Evolutionary conservation across 1,140 invertebrate species (phyloP).

Genomic region (Cyphomyrmex costatus): DNA sequence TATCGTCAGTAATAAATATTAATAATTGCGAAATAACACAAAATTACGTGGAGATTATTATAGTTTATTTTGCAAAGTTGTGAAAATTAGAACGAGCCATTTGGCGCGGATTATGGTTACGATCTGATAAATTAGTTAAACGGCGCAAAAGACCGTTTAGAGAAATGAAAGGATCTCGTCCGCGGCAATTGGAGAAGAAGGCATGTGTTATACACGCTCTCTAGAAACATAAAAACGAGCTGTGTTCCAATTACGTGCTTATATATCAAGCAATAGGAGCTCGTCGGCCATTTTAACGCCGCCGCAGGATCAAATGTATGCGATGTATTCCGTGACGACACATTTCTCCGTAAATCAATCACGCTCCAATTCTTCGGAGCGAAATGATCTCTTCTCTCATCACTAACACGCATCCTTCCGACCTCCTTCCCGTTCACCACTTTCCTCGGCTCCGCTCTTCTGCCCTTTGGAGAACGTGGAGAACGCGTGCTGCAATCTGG

Average conservation of each 20-base stretch:
- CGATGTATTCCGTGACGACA: conserved; percentile 35
- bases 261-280: conserved; percentile 9
- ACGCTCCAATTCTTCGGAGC: conserved; percentile 38
- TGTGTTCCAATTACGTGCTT: conserved; percentile 53
- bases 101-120: conserved; percentile 20
- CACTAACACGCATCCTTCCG: background rate
- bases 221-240: conserved; percentile 45
- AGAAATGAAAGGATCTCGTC: conserved; percentile 40
- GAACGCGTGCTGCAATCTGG: conserved; percentile 68
- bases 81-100: conserved; percentile 44
- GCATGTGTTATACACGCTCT: conserved; percentile 31
- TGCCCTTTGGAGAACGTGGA: conserved; percentile 13
- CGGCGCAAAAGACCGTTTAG: conserved; percentile 11
- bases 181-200: background rate
- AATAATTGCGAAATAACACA: background rate
- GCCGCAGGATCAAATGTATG: too few relatives aligned
- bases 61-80: background rate
- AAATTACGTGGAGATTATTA: background rate
- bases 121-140: conserved; percentile 52
- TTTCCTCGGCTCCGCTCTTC: background rate
- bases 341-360: conserved; percentile 37
- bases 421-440: background rate
- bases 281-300: conserved; percentile 11
- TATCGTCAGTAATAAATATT: background rate
- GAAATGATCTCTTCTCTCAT: conserved; percentile 15